phyloP scores from a whole-genome alignment of 2,888 invertebrate species.

The Andrena dorsata region DNA sequence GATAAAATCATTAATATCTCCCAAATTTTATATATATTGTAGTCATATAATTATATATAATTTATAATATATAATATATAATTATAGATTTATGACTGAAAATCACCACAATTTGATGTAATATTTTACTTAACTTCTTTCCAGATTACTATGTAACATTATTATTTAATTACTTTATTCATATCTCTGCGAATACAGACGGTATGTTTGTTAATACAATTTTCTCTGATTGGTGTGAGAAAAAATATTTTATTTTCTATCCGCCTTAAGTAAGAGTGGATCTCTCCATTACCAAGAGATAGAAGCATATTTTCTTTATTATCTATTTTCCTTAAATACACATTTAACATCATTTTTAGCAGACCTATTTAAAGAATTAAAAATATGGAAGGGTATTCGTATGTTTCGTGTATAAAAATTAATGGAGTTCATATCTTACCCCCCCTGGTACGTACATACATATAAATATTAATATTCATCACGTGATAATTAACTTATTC shows the following conservation, averaged over 20 bases:
- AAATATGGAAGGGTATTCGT: constrained; percentile 78
- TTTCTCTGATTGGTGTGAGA: constrained; percentile 25
- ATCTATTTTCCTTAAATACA: constrained; percentile 11
- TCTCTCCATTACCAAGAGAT: neutral
- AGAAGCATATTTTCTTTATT: constrained; percentile 14
- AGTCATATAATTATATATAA: too few relatives aligned
- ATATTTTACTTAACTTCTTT: constrained; percentile 31
- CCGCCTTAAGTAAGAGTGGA: constrained; percentile 29
- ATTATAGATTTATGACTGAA: neutral
- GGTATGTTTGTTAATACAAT: constrained; percentile 34
- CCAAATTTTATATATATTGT: too few relatives aligned
- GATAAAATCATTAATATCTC: too few relatives aligned
- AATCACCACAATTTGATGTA: neutral
- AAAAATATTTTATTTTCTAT: constrained; percentile 43
- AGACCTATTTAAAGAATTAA: constrained; percentile 33
- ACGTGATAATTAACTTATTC: constrained; percentile 3
- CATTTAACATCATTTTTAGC: constrained; percentile 30
- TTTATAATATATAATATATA: too few relatives aligned
- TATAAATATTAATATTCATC: neutral
- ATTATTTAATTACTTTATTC: constrained; percentile 21
- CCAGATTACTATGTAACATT: constrained; percentile 23
- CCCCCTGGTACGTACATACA: constrained; percentile 88
- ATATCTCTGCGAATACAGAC: constrained; percentile 24
- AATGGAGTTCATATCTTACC: constrained; percentile 91
- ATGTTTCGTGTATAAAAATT: constrained; percentile 90